Evolutionary conservation across 2,888 invertebrate genomes (phyloP).

Genomic region (Sialis fuliginosa): DNA sequence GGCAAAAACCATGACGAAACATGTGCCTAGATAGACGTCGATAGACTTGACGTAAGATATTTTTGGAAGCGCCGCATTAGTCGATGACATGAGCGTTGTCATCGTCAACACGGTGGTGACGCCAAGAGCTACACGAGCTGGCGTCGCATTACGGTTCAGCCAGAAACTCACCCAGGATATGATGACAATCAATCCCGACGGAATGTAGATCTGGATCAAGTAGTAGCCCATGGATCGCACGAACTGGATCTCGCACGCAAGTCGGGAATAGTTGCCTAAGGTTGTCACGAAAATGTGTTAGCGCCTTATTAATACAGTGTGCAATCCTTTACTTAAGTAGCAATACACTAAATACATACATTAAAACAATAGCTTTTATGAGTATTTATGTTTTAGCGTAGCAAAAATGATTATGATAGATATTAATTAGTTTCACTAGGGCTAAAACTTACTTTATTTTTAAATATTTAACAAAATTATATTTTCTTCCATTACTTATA

Average conservation of each 20-base stretch:
- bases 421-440: too few relatives aligned
- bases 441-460: too few relatives aligned
- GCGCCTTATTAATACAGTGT: neutral
- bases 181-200: constrained; percentile 90
- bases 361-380: too few relatives aligned
- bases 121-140: constrained; percentile 82
- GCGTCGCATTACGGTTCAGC: constrained; percentile 89
- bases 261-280: constrained; percentile 86
- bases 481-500: too few relatives aligned
- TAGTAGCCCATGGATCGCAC: constrained; percentile 97
- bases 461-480: too few relatives aligned
- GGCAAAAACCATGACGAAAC: constrained; percentile 98
- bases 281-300: neutral
- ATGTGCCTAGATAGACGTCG: constrained; percentile 92
- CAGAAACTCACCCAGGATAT: constrained; percentile 96
- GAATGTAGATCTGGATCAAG: constrained; percentile 96
- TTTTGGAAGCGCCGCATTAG: constrained; percentile 91
- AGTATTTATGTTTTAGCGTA: too few relatives aligned
- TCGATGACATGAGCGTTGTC: constrained; percentile 95
- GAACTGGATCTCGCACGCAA: constrained; percentile 93
- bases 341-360: neutral
- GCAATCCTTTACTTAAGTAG: neutral
- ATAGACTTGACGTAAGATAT: constrained; percentile 96
- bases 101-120: constrained; percentile 94
- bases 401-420: too few relatives aligned